Evolutionary conservation across 2,797 vertebrate genomes (phyloP).

Genomic region (Brotula barbata): DNA sequence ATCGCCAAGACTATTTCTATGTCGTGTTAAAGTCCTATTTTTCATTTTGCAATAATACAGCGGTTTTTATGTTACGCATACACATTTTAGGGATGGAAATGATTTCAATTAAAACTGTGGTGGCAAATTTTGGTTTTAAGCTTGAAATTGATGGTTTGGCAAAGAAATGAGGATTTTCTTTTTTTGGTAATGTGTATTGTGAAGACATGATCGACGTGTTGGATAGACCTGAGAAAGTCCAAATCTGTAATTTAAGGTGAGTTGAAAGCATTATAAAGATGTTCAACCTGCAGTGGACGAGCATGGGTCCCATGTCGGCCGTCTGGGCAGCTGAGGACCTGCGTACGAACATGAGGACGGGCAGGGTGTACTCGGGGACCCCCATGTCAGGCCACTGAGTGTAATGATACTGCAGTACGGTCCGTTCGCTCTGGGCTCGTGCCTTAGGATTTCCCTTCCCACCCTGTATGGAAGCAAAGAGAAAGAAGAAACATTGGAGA

Average conservation of each 20-base stretch:
- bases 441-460: slow-evolving; percentile 88
- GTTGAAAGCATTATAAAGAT: neutral
- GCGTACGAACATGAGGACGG: slow-evolving; percentile 90
- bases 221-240: no score
- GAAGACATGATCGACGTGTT: no score
- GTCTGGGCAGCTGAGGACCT: slow-evolving; percentile 86
- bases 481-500: neutral
- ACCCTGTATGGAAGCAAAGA: slow-evolving; percentile 65
- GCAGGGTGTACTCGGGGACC: slow-evolving; percentile 90
- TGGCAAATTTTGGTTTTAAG: no score
- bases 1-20: no score
- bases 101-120: no score
- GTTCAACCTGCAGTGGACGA: slow-evolving; percentile 93
- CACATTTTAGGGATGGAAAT: no score
- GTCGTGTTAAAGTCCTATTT: no score
- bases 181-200: neutral
- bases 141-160: no score
- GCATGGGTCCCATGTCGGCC: slow-evolving; percentile 86
- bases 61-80: no score
- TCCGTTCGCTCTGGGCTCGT: slow-evolving; percentile 84
- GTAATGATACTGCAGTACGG: slow-evolving; percentile 91
- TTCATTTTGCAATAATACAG: no score
- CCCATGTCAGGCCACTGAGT: slow-evolving; percentile 98
- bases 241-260: neutral
- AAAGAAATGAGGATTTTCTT: no score